Evolutionary conservation across 2,888 invertebrate genomes (phyloP).

Genomic region (Noctua comes): DNA sequence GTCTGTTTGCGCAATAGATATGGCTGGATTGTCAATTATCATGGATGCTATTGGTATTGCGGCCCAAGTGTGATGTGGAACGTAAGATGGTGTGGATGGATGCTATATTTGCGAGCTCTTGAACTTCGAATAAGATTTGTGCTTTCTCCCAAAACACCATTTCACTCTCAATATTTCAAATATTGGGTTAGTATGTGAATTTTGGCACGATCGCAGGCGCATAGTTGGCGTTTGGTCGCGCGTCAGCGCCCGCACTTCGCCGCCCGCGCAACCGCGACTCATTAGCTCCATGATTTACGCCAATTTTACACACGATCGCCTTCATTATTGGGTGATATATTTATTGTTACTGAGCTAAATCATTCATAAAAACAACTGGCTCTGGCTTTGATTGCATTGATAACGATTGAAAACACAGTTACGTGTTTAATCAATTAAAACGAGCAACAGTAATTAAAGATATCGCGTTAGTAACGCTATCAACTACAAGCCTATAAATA

Average conservation of each 20-base stretch:
- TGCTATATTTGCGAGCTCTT: neutral
- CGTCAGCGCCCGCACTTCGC: constrained; percentile 47
- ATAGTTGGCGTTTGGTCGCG: constrained; percentile 63
- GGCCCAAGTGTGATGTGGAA: neutral
- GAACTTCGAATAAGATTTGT: neutral
- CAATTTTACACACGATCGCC: constrained; percentile 61
- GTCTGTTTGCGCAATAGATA: neutral
- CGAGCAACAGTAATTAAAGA: constrained; percentile 47
- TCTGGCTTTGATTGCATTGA: constrained; percentile 3
- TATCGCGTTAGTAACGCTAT: constrained; percentile 56
- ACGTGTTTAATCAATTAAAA: constrained; percentile 45
- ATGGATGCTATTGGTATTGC: neutral
- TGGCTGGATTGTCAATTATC: neutral
- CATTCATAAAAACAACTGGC: constrained; percentile 40
- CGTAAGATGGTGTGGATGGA: neutral
- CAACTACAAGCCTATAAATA: constrained; percentile 55
- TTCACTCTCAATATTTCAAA: constrained; percentile 29
- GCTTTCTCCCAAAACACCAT: neutral
- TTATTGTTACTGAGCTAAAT: constrained; percentile 34
- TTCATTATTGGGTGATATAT: constrained; percentile 52
- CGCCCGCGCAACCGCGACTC: constrained; percentile 50
- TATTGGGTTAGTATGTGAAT: constrained; percentile 44
- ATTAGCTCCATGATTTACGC: constrained; percentile 64
- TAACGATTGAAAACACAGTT: constrained; percentile 29
- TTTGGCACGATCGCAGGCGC: constrained; percentile 65